A percentile compares a stretch with the other conserved stretches of the same genome.
These are phyloP conservation scores for Parnassius orleans DNA, from an alignment of 2,888 invertebrate species.

Conservation along the genomic window DNA sequence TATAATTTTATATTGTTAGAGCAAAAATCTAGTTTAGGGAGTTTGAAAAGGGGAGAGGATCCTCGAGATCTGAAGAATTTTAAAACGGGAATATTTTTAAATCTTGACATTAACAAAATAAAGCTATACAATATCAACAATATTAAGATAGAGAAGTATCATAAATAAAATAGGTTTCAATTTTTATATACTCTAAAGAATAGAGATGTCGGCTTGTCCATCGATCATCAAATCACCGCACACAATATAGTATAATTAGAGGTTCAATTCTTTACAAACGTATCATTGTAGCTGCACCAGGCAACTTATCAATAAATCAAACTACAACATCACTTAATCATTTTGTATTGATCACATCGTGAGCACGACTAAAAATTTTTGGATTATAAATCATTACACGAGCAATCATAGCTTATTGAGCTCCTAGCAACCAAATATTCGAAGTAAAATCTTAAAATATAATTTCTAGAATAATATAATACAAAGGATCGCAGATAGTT, in stretches of 20 bases:
- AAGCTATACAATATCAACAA: too few relatives aligned
- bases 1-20: too few relatives aligned
- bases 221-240: conserved; percentile 22
- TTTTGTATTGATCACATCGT: conserved; percentile 6
- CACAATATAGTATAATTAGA: conserved; percentile 37
- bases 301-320: conserved; percentile 25
- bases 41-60: too few relatives aligned
- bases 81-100: too few relatives aligned
- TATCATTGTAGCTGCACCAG: conserved; percentile 20
- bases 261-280: conserved; percentile 33
- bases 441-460: too few relatives aligned
- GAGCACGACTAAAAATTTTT: conserved; percentile 7
- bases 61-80: too few relatives aligned
- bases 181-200: conserved; percentile 2
- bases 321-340: conserved; percentile 25
- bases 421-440: too few relatives aligned
- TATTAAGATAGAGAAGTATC: too few relatives aligned
- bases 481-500: too few relatives aligned
- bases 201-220: conserved; percentile 1
- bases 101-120: too few relatives aligned
- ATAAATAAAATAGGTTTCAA: not conserved
- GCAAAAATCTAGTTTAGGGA: too few relatives aligned
- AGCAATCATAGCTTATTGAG: not conserved
- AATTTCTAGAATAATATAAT: too few relatives aligned
- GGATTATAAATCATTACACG: conserved; percentile 14